Base-by-base conservation (phyloP, 1,140 invertebrate genomes). In the Trachymyrmex septentrionalis region DNA sequence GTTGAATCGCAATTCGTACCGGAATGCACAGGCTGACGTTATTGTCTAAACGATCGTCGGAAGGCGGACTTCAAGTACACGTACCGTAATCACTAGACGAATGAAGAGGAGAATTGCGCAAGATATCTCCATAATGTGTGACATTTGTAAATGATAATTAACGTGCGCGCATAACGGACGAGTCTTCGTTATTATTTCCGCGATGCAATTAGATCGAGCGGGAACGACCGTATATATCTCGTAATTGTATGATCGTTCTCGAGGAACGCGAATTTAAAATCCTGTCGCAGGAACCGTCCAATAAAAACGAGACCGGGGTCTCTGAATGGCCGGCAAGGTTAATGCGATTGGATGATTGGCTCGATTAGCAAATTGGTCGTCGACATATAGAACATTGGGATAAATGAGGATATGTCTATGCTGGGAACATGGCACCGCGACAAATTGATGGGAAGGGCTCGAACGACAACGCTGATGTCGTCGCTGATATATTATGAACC, bases 401-500 rank as follows among this genome's bases (percentile, higher is more conserved):
- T 94, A 95, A 95, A 95, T 95, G 94, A 95, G 94, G 94, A 95
- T 95, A 95, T 93, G 93, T 89, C 92, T 92, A 92, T 86, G 92
- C 91, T 94, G 94, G 91, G 93, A 93, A 93, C 93, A 92, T 76
- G 90, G 86, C 76, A 88, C 90, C 59, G 86, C 88, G 89, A 90
- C 90, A 92, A 93, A 94, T 94, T 94, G 91, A 93, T 93, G 92
- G 91, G 85, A 91, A 91, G 87, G 89, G 89, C 90, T 91, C 89
- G 85, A 86, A 87, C 89, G 87, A 81, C 90, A 87, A 66, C 73
- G 72, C 66, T 86, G 71, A 82, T 90, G 85, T 87, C 77, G 87
- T 72, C 34, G 85, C 57, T 89, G 88, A 90, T 87, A 67, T 87
- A 87, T 90, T 90, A 87, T 87, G 86, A 90, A 69, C 85, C 86